phyloP scores from a whole-genome alignment of 2,888 invertebrate species.

The Neoitamus cyanurus region DNA sequence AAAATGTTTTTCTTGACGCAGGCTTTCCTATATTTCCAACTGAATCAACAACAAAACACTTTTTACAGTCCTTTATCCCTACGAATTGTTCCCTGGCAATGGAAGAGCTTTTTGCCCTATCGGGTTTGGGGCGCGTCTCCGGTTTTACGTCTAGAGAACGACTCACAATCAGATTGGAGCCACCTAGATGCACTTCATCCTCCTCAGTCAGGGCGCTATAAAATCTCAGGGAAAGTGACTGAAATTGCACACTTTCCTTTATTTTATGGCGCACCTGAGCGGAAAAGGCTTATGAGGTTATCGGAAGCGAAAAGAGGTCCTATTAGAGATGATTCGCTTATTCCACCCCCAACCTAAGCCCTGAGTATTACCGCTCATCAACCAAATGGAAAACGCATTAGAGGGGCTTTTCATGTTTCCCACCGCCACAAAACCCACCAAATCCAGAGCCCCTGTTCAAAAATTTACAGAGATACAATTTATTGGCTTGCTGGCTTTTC shows the following conservation, averaged over 20 bases:
- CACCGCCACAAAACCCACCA: background rate
- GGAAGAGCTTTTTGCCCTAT: background rate
- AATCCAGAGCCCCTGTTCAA: background rate
- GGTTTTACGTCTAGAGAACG: background rate
- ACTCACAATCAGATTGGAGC: background rate
- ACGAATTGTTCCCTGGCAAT: background rate
- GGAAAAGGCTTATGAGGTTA: conserved; percentile 14
- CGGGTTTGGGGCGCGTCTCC: background rate
- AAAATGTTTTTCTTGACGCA: conserved; percentile 40
- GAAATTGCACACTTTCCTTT: conserved; percentile 31
- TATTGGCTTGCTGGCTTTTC: background rate
- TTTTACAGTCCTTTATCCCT: conserved; percentile 28
- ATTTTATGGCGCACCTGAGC: background rate
- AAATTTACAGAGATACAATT: background rate
- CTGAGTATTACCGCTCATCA: conserved; percentile 10
- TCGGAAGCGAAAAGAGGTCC: background rate
- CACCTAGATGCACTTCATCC: background rate
- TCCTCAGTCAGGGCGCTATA: background rate
- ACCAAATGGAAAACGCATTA: conserved; percentile 28
- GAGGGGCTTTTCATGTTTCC: background rate
- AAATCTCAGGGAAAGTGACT: conserved; percentile 27
- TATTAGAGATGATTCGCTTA: background rate
- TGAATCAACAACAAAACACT: conserved; percentile 43
- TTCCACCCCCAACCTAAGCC: background rate
- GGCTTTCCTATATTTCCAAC: conserved; percentile 41